A percentile compares a stretch with the other conserved stretches of the same genome.
Conservation (phyloP, 2,113 vertebrate genomes). For the Ardeotis arabs region DNA sequence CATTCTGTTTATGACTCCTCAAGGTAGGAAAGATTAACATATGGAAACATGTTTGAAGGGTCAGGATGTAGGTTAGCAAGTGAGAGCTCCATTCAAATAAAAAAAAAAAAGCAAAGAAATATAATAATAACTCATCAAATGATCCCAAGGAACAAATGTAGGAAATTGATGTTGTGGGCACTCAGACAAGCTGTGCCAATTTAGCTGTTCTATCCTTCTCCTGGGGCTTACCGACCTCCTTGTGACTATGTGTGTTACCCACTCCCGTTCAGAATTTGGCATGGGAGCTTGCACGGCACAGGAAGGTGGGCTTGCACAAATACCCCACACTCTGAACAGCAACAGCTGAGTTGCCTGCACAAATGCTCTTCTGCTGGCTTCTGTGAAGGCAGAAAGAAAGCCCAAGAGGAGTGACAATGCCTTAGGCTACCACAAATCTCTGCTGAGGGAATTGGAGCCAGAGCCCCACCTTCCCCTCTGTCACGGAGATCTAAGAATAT, state of each 20-base stretch:
- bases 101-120: background rate
- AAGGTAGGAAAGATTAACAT: background rate
- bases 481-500: background rate
- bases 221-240: background rate
- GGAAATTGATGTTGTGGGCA: background rate
- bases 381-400: background rate
- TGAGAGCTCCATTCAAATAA: background rate
- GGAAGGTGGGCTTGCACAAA: background rate
- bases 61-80: background rate
- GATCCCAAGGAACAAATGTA: background rate
- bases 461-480: background rate
- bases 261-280: fast-evolving
- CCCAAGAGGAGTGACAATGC: background rate
- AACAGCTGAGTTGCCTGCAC: background rate
- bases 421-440: background rate
- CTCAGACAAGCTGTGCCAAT: background rate
- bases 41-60: background rate
- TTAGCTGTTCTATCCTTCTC: background rate
- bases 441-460: background rate
- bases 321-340: background rate
- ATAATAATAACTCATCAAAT: background rate
- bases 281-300: background rate
- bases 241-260: background rate
- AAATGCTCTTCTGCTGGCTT: background rate
- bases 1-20: background rate